Evolutionary conservation across 2,888 invertebrate genomes (phyloP).

Genomic region (Synanthedon andrenaeformis): DNA sequence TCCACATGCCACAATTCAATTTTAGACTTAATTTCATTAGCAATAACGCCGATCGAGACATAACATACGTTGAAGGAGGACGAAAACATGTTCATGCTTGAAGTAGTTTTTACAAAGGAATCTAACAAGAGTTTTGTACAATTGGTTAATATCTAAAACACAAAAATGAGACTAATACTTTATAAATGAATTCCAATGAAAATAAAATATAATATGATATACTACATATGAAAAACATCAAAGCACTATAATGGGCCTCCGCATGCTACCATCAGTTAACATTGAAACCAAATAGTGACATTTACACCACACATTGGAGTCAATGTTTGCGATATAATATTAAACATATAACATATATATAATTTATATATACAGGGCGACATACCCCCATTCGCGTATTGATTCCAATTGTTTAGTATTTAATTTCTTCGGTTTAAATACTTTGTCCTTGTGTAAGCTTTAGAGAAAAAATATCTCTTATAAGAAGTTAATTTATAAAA

Average conservation of each 20-base stretch:
- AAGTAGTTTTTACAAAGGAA: no score
- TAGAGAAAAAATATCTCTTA: conserved; percentile 29
- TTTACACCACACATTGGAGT: conserved; percentile 17
- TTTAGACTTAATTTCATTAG: no score
- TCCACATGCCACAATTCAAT: neutral
- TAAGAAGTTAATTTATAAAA: conserved; percentile 14
- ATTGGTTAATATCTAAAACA: conserved; percentile 2
- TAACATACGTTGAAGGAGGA: conserved; percentile 1
- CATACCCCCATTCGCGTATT: conserved; percentile 88
- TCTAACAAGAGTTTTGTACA: no score
- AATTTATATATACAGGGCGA: conserved; percentile 9
- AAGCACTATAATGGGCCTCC: neutral
- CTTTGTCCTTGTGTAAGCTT: conserved; percentile 58
- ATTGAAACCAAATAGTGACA: neutral
- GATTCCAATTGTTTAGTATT: conserved; percentile 88
- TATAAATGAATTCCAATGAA: neutral
- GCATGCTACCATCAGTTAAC: neutral
- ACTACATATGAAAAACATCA: conserved; percentile 4
- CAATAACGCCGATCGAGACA: neutral
- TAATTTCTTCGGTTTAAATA: conserved; percentile 78
- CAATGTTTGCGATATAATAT: conserved; percentile 14
- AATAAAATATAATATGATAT: conserved; percentile 14
- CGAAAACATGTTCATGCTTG: no score
- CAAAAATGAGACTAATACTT: conserved; percentile 9
- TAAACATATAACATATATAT: conserved; percentile 1